Evolutionary conservation across 2,113 vertebrate species (phyloP).

Genomic region (Turdus rufiventris): DNA sequence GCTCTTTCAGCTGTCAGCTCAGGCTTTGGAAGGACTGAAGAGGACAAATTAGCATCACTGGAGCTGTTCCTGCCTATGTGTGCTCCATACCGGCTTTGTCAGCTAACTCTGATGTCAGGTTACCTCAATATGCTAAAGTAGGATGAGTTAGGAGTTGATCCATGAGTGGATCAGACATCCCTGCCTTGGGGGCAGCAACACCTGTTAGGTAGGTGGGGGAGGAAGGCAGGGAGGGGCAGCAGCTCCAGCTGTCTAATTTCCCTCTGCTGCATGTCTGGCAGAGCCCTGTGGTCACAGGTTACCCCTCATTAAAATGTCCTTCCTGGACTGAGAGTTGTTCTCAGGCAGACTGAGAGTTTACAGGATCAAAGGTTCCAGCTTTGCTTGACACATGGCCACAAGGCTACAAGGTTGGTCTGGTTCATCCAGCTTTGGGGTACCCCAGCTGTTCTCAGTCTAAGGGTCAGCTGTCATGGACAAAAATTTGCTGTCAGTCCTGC

Average conservation of each 20-base stretch:
- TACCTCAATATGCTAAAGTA: background rate
- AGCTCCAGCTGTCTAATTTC: background rate
- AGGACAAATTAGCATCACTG: background rate
- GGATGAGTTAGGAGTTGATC: background rate
- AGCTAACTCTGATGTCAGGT: background rate
- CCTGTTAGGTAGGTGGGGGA: background rate
- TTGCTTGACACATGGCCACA: background rate
- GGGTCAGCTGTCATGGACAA: background rate
- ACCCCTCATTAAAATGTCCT: background rate
- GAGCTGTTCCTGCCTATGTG: background rate
- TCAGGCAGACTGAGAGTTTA: background rate
- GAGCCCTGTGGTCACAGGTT: background rate
- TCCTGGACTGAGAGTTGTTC: background rate
- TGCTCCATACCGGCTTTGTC: background rate
- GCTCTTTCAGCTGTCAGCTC: rapidly evolving
- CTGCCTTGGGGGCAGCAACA: background rate
- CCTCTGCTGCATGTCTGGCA: background rate
- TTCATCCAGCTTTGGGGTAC: background rate
- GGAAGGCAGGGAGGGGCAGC: background rate
- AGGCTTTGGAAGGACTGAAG: background rate
- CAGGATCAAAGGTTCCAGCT: background rate
- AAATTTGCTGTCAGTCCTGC: background rate
- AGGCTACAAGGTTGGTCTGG: background rate
- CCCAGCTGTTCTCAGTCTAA: background rate
- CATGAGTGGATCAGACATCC: background rate